Evolutionary conservation across 2,888 invertebrate species (phyloP).

Genomic region (Phalera bucephala): DNA sequence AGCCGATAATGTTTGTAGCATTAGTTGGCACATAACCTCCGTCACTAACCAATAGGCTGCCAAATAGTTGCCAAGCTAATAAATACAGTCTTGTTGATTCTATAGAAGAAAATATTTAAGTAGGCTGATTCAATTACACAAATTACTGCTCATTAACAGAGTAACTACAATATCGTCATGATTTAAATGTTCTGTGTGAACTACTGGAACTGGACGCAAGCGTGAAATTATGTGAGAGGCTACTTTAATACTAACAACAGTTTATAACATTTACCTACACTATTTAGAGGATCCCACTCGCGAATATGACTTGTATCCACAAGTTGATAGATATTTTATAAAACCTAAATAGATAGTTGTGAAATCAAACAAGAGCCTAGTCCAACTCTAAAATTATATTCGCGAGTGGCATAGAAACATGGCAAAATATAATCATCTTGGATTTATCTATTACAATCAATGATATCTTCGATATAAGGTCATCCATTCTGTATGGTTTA

Average conservation of each 20-base stretch:
- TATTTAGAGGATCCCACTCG: constrained; percentile 30
- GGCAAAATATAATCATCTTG: constrained; percentile 23
- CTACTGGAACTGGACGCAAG: constrained; percentile 70
- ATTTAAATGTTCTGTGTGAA: constrained; percentile 23
- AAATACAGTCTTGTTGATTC: constrained; percentile 50
- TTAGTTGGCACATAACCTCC: constrained; percentile 11
- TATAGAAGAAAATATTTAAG: constrained; percentile 28
- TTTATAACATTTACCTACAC: constrained; percentile 47
- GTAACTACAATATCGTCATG: constrained; percentile 29
- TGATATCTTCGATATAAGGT: constrained; percentile 49
- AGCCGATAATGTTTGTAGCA: constrained; percentile 15
- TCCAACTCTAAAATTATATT: constrained; percentile 23
- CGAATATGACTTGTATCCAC: constrained; percentile 30
- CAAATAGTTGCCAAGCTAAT: constrained; percentile 35
- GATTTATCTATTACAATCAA: constrained; percentile 32
- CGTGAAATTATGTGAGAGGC: constrained; percentile 49
- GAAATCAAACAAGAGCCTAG: background rate
- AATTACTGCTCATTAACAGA: constrained; percentile 20
- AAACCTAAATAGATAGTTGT: background rate
- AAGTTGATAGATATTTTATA: constrained; percentile 2
- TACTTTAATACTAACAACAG: constrained; percentile 52
- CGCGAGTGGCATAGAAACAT: constrained; percentile 23
- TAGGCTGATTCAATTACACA: constrained; percentile 23
- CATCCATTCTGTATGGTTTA: constrained; percentile 53
- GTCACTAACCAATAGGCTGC: constrained; percentile 27